Percentiles rank a stretch among this genome's conserved stretches.
Conservation (phyloP, 2,113 vertebrate species). For the Taurulus bubalis region DNA sequence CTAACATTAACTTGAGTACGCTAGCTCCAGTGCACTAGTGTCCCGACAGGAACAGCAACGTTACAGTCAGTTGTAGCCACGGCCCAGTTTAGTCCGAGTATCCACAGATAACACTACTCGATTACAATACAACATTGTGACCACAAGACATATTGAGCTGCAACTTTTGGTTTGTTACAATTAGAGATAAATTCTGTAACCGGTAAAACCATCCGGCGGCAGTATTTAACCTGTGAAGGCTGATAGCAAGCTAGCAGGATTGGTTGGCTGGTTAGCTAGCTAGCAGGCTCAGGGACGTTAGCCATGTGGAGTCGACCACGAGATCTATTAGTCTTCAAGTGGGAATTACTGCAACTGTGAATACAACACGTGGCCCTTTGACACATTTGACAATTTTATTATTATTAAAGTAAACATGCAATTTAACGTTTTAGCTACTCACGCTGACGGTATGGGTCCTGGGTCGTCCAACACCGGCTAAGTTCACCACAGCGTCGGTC, state of each 20-base stretch:
- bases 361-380: fast-evolving
- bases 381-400: fast-evolving
- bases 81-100: conserved; percentile 53
- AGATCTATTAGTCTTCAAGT: conserved; percentile 15
- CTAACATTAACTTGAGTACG: not conserved
- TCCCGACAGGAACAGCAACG: not conserved
- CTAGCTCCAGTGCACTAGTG: not conserved
- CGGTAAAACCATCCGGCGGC: conserved; percentile 4
- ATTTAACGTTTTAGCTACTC: conserved; percentile 49
- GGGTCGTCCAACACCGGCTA: conserved; percentile 70
- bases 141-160: not conserved
- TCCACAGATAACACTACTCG: not conserved
- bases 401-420: fast-evolving
- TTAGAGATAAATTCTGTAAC: not conserved
- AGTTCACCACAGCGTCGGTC: conserved; percentile 76
- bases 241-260: conserved; percentile 49
- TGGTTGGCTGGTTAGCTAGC: conserved; percentile 42
- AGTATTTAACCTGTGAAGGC: conserved; percentile 37
- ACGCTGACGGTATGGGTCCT: conserved; percentile 58
- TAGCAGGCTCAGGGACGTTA: conserved; percentile 32
- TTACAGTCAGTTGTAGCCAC: conserved; percentile 29
- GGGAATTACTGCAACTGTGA: not conserved
- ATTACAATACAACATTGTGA: not conserved
- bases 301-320: conserved; percentile 74
- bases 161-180: not conserved